Conservation (phyloP, 2,888 invertebrate genomes). For the Branchinecta sandiegonensis region DNA sequence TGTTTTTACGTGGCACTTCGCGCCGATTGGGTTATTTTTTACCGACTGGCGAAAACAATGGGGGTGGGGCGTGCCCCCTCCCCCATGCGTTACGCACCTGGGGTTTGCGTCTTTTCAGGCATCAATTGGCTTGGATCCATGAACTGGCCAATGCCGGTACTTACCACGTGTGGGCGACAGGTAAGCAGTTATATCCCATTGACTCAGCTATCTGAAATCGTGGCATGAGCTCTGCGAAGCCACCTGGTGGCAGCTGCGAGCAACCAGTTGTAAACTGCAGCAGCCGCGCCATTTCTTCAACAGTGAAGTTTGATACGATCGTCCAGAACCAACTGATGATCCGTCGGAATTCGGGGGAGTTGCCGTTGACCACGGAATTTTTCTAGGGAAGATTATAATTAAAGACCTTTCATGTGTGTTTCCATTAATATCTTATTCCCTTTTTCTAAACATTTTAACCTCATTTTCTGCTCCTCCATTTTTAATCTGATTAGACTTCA, state of each 20-base stretch:
- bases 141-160: conserved; percentile 26
- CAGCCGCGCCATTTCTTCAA: conserved; percentile 79
- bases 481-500: no score
- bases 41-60: no score
- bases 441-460: no score
- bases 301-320: conserved; percentile 70
- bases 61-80: no score
- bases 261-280: conserved; percentile 87
- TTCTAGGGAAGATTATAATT: neutral
- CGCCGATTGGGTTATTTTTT: no score
- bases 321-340: conserved; percentile 84
- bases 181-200: conserved; percentile 74
- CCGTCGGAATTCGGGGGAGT: conserved; percentile 58
- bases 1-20: no score
- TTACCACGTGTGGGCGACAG: conserved; percentile 86
- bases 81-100: no score
- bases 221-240: conserved; percentile 76
- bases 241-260: conserved; percentile 77
- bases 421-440: no score
- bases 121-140: no score
- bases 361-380: conserved; percentile 59
- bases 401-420: no score
- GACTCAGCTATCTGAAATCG: conserved; percentile 83
- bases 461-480: no score
- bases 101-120: no score